Evolutionary conservation across 64 coral and sea anemone genomes (phyloP).

Genomic region (Stichodactyla helianthus): DNA sequence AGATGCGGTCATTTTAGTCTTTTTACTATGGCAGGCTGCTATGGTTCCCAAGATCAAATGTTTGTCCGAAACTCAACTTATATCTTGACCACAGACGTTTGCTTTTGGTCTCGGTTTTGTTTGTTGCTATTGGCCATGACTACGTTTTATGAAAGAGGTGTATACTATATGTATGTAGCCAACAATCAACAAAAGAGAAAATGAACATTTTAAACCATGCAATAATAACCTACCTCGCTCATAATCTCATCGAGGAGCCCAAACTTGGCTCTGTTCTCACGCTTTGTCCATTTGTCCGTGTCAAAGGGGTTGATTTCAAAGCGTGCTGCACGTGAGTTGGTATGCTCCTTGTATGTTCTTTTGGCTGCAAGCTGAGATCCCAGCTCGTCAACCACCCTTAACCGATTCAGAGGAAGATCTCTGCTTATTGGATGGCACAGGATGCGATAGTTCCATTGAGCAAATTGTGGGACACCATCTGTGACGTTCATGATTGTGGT

Average conservation of each 20-base stretch:
- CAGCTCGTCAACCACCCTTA: constrained; percentile 62
- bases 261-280: constrained; percentile 17
- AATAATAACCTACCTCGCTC: constrained; percentile 27
- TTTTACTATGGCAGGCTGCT: no score
- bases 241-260: constrained; percentile 53
- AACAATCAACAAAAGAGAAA: no score
- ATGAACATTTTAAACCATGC: no score
- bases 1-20: no score
- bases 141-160: no score
- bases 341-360: constrained; percentile 36
- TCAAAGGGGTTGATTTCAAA: constrained; percentile 66
- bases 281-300: constrained; percentile 47
- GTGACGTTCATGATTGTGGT: constrained; percentile 62
- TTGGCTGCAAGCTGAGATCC: constrained; percentile 2
- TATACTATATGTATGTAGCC: no score
- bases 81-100: no score
- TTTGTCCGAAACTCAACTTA: no score
- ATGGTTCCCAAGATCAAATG: no score
- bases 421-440: constrained; percentile 62
- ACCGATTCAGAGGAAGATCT: constrained; percentile 56
- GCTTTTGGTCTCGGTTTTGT: no score
- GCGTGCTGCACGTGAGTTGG: constrained; percentile 44
- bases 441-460: constrained; percentile 83
- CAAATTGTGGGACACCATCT: constrained; percentile 53
- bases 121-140: no score